Evolutionary conservation across 2,888 invertebrate genomes (phyloP), one percentile per base, ranked within the genome.

Genomic region (Eucriotettix oculatus): DNA sequence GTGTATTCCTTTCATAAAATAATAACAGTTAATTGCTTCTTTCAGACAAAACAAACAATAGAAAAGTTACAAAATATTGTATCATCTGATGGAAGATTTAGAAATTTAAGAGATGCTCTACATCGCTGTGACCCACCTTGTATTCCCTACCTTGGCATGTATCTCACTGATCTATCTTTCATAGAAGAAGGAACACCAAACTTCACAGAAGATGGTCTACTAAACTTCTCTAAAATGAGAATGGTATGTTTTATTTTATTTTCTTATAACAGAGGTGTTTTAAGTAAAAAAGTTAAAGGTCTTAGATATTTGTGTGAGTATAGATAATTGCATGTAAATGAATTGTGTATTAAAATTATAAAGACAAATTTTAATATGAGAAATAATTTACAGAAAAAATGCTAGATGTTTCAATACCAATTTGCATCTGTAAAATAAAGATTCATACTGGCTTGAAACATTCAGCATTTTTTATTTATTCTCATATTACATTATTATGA

Each of bases 161-260:
- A 94, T 71, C 75, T 94, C 41, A 90, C 92, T 10, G 93, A 94
- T 73, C 76, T 94, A 57, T 90, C 92, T 7, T 93, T 93, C 72
- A 92, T 94, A 61, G 93, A 94, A 72, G 94, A 94, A 75, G 92
- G 93, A 42, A 91, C 92, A 5, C 86, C 92, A 0, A 92, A 91
- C 71, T 87, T 89, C 71, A 91, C 92, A 0, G 89, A 90, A 3
- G 91, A 93, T 64, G 86, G 87, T 59, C 80, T 94, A 16, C 79
- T 94, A 54, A 94, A 94, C 71, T 94, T 93, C 74, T 91, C 93
- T 10, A 94, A 94, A 75, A 92, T 94, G 92, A 79, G 93, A 76
- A 93, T 94, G 93, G 92, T 91, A 74, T 71, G 29, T 29, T 5
- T n/a, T 2, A 29, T 29, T 29, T 29, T 29, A 5, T 29, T 29